phyloP scores from a whole-genome alignment of 2,113 vertebrate species.

The Amblyornis subalaris region DNA sequence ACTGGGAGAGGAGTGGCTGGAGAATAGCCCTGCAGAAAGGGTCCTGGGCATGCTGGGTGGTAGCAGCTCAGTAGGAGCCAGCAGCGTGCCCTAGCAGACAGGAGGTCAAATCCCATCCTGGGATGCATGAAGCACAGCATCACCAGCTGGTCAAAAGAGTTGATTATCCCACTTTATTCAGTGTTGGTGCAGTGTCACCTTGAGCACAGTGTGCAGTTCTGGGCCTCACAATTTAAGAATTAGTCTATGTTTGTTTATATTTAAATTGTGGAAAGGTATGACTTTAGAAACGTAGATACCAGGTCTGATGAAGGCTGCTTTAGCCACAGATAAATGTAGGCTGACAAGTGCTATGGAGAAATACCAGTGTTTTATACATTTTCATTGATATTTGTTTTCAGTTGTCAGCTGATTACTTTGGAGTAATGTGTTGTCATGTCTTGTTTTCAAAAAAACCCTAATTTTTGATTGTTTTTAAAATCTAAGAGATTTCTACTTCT shows the following conservation, averaged over 20 bases:
- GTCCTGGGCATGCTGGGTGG: background rate
- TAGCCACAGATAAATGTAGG: background rate
- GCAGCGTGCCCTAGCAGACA: background rate
- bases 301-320: background rate
- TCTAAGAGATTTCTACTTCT: background rate
- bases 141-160: background rate
- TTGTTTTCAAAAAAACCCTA: accelerated
- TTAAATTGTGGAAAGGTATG: background rate
- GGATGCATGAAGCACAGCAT: background rate
- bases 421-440: background rate
- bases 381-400: background rate
- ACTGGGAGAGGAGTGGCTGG: background rate
- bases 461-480: background rate
- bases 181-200: background rate
- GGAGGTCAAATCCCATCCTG: background rate
- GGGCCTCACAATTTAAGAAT: background rate
- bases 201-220: background rate
- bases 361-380: background rate
- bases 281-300: background rate
- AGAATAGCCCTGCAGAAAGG: background rate
- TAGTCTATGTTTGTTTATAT: background rate
- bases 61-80: background rate
- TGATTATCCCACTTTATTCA: background rate
- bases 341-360: background rate
- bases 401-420: background rate